Evolutionary conservation across 2,797 vertebrate genomes (phyloP).

Genomic region (Dipus sagitta): DNA sequence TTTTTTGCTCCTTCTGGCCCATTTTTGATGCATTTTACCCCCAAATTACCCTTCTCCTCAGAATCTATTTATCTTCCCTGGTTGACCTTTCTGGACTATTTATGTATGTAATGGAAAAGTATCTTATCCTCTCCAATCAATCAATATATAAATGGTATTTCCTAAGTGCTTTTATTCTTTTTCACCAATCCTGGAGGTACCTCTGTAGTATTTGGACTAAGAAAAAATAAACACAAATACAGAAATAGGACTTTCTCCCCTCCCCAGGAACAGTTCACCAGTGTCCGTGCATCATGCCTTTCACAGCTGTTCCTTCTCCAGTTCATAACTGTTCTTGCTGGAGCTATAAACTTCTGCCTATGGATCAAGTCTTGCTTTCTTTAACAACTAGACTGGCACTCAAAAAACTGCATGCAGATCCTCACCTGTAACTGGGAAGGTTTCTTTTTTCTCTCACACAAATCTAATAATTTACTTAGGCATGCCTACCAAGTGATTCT

Average conservation of each 20-base stretch:
- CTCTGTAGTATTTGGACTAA: not conserved
- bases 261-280: not conserved
- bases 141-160: not conserved
- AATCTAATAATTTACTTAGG: not conserved
- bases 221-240: not conserved
- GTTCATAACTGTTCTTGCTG: not conserved
- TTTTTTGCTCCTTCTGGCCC: not conserved
- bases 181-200: not conserved
- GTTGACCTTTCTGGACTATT: not conserved
- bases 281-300: rapidly evolving
- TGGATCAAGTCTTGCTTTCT: not conserved
- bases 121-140: constrained; percentile 12
- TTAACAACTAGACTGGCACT: not conserved
- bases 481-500: not conserved
- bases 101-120: not conserved
- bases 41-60: not conserved
- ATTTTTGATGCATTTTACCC: not conserved
- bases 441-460: not conserved
- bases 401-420: not conserved
- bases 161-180: not conserved
- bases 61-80: not conserved
- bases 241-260: not conserved
- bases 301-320: not conserved
- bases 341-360: not conserved
- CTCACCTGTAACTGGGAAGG: not conserved